phyloP scores from a whole-genome alignment of 2,797 vertebrate genomes.

The Mionectes olivaceus region DNA sequence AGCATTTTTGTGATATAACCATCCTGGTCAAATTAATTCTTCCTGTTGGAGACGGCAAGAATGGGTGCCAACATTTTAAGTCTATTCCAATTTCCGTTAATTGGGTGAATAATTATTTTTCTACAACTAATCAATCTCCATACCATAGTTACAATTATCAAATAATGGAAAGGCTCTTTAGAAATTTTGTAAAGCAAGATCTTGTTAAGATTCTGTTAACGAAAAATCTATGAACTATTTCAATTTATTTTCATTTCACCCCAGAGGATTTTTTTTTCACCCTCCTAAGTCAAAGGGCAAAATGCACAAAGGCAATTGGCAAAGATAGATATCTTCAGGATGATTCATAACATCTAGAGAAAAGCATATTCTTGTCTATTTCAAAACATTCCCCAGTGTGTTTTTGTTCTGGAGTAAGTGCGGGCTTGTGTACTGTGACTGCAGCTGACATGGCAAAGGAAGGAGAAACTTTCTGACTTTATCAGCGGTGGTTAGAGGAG shows the following conservation, averaged over 20 bases:
- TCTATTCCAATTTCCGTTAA: slow-evolving; percentile 49
- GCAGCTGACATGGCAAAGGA: neutral
- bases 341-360: neutral
- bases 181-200: slow-evolving; percentile 26
- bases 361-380: neutral
- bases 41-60: neutral
- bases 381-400: neutral
- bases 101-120: slow-evolving; percentile 47
- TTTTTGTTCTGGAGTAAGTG: neutral
- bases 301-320: neutral
- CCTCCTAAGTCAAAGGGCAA: neutral
- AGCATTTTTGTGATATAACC: neutral
- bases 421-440: neutral
- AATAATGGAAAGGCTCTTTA: slow-evolving; percentile 38
- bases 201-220: neutral
- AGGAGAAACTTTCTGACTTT: neutral
- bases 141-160: slow-evolving; percentile 39
- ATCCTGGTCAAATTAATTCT: neutral
- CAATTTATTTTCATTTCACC: slow-evolving; percentile 23
- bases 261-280: neutral
- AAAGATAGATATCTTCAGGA: neutral
- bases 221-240: neutral
- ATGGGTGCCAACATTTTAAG: slow-evolving; percentile 14
- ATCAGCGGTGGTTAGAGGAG: neutral
- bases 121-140: slow-evolving; percentile 42